Percentiles rank a stretch among this genome's conserved stretches.
phyloP scores from a whole-genome alignment of 2,888 invertebrate species.

The Onchidella celtica region DNA sequence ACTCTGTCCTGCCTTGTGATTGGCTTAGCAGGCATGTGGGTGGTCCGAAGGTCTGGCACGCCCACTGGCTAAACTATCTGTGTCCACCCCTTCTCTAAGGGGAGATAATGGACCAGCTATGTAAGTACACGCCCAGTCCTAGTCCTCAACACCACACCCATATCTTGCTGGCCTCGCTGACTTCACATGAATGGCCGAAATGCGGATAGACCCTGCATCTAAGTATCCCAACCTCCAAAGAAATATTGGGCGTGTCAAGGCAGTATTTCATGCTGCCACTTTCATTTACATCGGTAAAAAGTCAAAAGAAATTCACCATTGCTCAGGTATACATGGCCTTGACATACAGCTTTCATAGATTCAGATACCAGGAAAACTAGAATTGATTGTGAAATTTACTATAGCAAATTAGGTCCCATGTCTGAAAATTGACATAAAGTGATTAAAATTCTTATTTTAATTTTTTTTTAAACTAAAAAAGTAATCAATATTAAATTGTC shows the following conservation, averaged over 20 bases:
- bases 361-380: no score
- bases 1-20: constrained; percentile 35
- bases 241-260: constrained; percentile 18
- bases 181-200: neutral
- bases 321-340: constrained; percentile 47
- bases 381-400: no score
- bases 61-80: constrained; percentile 9
- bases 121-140: constrained; percentile 57
- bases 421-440: no score
- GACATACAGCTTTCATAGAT: no score
- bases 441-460: no score
- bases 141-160: constrained; percentile 16
- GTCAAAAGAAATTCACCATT: neutral
- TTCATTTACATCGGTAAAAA: neutral
- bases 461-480: no score
- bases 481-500: no score
- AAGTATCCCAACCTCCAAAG: neutral
- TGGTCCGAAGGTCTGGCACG: constrained; percentile 18
- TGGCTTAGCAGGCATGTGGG: constrained; percentile 37
- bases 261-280: neutral
- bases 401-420: no score
- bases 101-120: constrained; percentile 40
- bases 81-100: constrained; percentile 34
- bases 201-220: constrained; percentile 7
- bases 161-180: neutral